Evolutionary conservation across 2,113 vertebrate genomes (phyloP).

Genomic region (Circaetus cinerascens): DNA sequence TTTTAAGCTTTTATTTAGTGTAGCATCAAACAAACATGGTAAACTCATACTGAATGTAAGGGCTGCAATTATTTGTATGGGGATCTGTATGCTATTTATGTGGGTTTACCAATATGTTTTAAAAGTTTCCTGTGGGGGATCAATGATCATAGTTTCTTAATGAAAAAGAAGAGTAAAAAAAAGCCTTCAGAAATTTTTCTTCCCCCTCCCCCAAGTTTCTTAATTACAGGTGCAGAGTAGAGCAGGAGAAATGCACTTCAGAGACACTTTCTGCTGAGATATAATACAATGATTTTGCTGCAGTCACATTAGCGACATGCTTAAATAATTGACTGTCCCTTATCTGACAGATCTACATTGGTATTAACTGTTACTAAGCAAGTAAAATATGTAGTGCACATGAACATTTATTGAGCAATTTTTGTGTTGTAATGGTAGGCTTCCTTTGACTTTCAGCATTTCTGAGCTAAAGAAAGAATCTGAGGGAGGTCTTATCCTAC

Average conservation of each 20-base stretch:
- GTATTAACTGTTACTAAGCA: constrained; percentile 21
- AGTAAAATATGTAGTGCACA: neutral
- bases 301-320: constrained; percentile 18
- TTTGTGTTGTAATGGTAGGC: constrained; percentile 7
- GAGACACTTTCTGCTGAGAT: neutral
- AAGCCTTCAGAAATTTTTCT: neutral
- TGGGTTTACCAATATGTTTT: neutral
- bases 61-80: neutral
- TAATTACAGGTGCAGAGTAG: neutral
- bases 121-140: neutral
- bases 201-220: neutral
- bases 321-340: constrained; percentile 51
- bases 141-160: neutral
- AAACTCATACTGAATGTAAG: constrained; percentile 3
- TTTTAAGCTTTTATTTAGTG: neutral
- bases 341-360: constrained; percentile 46
- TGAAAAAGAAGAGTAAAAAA: neutral
- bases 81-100: neutral
- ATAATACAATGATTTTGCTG: constrained; percentile 20
- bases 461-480: constrained; percentile 18
- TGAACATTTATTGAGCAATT: constrained; percentile 4
- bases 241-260: neutral
- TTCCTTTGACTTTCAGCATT: constrained; percentile 18
- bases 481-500: neutral
- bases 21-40: constrained; percentile 19